phyloP scores from a whole-genome alignment of 2,888 invertebrate species.

The Dryomyza anilis region DNA sequence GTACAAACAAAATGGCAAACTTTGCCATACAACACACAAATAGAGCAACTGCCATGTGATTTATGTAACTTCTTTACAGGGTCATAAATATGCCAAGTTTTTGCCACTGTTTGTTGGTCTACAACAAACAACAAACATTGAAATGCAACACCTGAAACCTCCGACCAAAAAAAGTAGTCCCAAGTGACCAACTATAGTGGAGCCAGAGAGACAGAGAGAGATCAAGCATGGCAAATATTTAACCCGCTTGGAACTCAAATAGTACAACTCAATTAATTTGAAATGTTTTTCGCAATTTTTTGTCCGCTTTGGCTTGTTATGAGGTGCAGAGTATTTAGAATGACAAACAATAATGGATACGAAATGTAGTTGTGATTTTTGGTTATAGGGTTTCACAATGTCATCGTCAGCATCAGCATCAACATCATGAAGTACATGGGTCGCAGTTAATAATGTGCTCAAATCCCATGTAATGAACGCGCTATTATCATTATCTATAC shows the following conservation, averaged over 20 bases:
- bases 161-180: constrained; percentile 38
- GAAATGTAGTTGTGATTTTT: not conserved
- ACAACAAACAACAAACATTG: constrained; percentile 2
- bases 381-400: not conserved
- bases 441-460: constrained; percentile 41
- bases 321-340: constrained; percentile 4
- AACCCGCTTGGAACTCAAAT: constrained; percentile 39
- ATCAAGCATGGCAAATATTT: constrained; percentile 53
- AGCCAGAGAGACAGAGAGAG: no score
- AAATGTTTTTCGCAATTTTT: constrained; percentile 39
- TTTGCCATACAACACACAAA: constrained; percentile 13
- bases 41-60: constrained; percentile 48
- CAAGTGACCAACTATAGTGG: constrained; percentile 53
- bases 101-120: constrained; percentile 10
- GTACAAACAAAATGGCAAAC: constrained; percentile 26
- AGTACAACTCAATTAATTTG: constrained; percentile 59
- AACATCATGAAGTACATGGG: no score
- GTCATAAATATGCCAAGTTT: constrained; percentile 56
- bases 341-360: constrained; percentile 36
- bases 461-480: constrained; percentile 50
- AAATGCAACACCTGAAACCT: constrained; percentile 28
- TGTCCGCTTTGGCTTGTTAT: not conserved
- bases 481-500: constrained; percentile 48
- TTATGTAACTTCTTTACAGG: constrained; percentile 56
- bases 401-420: constrained; percentile 2